Evolutionary conservation across 2,797 vertebrate genomes (phyloP), one percentile per base, ranked within the genome.

Genomic region (Pitangus sulphuratus): DNA sequence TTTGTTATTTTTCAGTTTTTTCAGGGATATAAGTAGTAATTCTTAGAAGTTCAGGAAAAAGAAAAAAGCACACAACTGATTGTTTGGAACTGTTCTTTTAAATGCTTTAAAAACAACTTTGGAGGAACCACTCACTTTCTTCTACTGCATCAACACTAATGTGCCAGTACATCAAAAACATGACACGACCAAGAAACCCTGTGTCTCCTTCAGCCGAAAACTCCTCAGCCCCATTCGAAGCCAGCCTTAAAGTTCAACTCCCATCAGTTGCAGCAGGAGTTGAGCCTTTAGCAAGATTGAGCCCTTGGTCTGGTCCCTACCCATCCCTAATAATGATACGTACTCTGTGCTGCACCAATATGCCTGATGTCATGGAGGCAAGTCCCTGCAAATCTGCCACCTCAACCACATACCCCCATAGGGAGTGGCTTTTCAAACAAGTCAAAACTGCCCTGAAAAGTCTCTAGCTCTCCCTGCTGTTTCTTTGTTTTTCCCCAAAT

Each of bases 371-470:
- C 80, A 80, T 0, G 0, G 60, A 75, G 76, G 33, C 87, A 91
- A 96, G 89, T 78, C 64, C n/a, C 79, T 61, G 65, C 90, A 94
- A 30, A 90, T 85, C 79, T 56, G 56, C 77, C 71, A 65, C 86
- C 72, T 65, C 85, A 50, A 66, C 12, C 62, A 30, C 61, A 33
- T 10, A 77, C 3, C 37, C 45, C 50, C 5, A 12, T 2, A 37
- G 72, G 75, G 93, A 94, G 88, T 5, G 64, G 77, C 68, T 90
- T 90, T 61, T 77, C 56, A 72, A 70, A 33, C 42, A 65, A 87
- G 72, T 22, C 40, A 62, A 89, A 94, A 84, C 35, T n/a, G n/a
- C 60, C 44, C 9, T 24, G n/a, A 60, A 64, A 91, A 62, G 21
- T 37, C 42, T 68, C 39, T 37, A 69, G 39, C 19, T 87, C 77